phyloP scores from a whole-genome alignment of 2,888 invertebrate species.

The Archaeoteleia sp. region DNA sequence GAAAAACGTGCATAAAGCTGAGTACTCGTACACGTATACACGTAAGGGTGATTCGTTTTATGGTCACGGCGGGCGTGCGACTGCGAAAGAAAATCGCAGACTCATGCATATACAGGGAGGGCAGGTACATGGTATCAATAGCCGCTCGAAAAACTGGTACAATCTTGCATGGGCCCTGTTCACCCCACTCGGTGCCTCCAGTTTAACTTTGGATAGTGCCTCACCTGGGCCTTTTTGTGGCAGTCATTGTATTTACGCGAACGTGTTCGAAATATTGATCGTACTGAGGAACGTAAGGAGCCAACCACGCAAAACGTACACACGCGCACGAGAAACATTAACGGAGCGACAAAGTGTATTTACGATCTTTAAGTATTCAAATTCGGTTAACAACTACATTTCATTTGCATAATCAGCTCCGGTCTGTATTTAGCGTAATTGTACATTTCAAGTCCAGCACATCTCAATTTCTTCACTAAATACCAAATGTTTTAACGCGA shows the following conservation, averaged over 20 bases:
- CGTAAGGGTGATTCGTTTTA: constrained; percentile 65
- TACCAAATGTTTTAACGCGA: constrained; percentile 1
- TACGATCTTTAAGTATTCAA: constrained; percentile 13
- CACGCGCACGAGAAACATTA: neutral
- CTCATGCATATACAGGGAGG: constrained; percentile 68
- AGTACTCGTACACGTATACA: constrained; percentile 37
- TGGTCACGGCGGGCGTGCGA: constrained; percentile 69
- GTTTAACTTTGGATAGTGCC: constrained; percentile 46
- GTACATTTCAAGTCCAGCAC: constrained; percentile 6
- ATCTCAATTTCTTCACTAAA: constrained; percentile 29
- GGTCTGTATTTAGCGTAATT: constrained; percentile 26
- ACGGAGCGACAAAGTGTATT: constrained; percentile 19
- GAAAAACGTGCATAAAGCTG: constrained; percentile 65
- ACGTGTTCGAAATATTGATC: constrained; percentile 70
- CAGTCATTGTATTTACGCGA: constrained; percentile 67
- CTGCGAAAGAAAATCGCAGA: constrained; percentile 66
- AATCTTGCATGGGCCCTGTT: constrained; percentile 61
- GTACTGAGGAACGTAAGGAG: constrained; percentile 17
- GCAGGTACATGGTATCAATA: constrained; percentile 65
- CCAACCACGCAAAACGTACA: constrained; percentile 16
- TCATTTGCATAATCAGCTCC: constrained; percentile 40
- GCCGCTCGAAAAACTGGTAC: constrained; percentile 72
- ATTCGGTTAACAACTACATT: constrained; percentile 37
- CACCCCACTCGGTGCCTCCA: constrained; percentile 36
- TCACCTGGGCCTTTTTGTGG: constrained; percentile 69